Conservation (phyloP, 2,113 vertebrate genomes). For the Grallaria varia region DNA sequence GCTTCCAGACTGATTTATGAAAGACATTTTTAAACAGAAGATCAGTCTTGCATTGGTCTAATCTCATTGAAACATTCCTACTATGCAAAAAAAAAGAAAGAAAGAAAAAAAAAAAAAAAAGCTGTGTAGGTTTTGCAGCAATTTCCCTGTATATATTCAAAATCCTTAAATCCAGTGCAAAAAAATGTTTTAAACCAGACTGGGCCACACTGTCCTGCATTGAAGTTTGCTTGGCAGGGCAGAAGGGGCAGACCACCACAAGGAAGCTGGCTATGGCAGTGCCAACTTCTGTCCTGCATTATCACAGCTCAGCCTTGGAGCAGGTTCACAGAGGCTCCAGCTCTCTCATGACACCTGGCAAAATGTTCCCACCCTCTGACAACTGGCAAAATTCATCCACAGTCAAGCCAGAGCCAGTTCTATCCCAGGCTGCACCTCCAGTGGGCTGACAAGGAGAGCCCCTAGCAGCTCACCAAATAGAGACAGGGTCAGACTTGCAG, state of each 20-base stretch:
- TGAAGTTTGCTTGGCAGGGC: background rate
- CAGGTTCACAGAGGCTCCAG: background rate
- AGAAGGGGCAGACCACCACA: background rate
- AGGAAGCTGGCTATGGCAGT: background rate
- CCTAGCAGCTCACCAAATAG: background rate
- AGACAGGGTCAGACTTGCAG: background rate
- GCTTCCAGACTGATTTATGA: background rate
- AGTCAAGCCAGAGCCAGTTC: background rate
- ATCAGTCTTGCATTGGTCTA: background rate
- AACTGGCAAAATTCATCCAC: background rate
- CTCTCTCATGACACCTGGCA: background rate
- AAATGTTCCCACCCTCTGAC: background rate
- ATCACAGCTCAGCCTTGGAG: background rate
- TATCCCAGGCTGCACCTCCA: background rate
- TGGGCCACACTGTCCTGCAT: background rate
- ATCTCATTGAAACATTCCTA: background rate
- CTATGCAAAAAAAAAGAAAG: accelerated
- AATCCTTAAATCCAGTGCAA: background rate
- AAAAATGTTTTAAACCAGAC: background rate
- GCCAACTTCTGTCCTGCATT: background rate
- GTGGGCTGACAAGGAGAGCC: background rate
- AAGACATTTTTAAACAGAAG: background rate
- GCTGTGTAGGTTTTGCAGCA: background rate
- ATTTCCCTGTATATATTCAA: background rate
- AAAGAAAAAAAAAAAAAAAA: background rate